phyloP scores from a whole-genome alignment of 2,888 invertebrate genomes.

The Drosophila differens region DNA sequence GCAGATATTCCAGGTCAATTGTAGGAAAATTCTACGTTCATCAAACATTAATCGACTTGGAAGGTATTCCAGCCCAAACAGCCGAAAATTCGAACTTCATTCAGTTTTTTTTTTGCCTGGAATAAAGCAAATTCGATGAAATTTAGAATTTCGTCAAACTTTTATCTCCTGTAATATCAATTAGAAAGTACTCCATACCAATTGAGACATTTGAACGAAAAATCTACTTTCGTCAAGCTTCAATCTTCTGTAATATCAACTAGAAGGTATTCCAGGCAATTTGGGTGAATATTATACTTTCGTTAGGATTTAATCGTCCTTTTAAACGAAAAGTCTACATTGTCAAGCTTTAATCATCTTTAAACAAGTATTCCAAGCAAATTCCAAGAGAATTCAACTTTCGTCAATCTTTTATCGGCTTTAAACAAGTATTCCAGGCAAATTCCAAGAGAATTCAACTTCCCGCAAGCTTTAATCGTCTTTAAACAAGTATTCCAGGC shows the following conservation, averaged over 20 bases:
- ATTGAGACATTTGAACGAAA: background rate
- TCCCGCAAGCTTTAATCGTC: background rate
- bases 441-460: background rate
- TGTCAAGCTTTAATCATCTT: too few species aligned
- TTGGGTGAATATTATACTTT: background rate
- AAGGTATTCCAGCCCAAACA: background rate
- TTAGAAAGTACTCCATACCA: background rate
- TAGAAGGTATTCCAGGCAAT: too few species aligned
- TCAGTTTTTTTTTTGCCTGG: background rate
- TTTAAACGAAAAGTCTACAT: too few species aligned
- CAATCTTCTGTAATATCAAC: too few species aligned
- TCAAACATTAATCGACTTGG: background rate
- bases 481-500: too few species aligned
- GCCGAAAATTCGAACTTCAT: background rate
- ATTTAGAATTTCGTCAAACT: background rate
- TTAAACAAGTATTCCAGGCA: background rate
- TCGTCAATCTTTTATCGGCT: background rate
- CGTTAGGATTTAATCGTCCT: background rate
- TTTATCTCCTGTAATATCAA: background rate
- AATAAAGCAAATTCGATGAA: background rate
- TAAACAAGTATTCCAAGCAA: too few species aligned
- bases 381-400: background rate
- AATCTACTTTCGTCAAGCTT: background rate
- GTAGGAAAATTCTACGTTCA: background rate
- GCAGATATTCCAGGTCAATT: background rate